These are phyloP conservation scores for Chrysochloris asiatica DNA, from an alignment of 2,113 vertebrate species.

Conservation along the genomic window DNA sequence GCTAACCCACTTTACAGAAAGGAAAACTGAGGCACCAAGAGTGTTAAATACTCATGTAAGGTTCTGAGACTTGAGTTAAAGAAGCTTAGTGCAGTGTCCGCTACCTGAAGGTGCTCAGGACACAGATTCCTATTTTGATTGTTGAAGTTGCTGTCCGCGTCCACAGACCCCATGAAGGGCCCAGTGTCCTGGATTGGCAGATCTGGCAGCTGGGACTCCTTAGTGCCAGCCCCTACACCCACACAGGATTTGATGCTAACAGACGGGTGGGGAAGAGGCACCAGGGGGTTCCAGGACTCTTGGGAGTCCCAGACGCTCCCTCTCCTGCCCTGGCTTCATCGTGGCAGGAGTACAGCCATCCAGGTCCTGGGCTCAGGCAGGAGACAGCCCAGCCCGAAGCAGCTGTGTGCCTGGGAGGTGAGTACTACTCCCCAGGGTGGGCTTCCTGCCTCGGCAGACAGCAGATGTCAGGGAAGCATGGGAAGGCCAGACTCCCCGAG, in stretches of 20 bases:
- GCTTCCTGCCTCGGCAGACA: constrained; percentile 64
- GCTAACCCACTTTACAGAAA: neutral
- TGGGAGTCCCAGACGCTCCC: neutral
- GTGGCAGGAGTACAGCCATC: neutral
- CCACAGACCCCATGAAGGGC: neutral
- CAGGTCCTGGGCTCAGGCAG: neutral
- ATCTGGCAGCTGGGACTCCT: neutral
- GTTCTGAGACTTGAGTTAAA: neutral
- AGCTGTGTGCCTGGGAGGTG: constrained; percentile 69
- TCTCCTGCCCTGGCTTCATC: neutral
- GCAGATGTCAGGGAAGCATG: constrained; percentile 72
- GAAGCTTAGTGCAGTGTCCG: neutral
- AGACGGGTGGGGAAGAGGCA: neutral
- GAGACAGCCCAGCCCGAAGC: constrained; percentile 50
- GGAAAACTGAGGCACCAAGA: neutral
- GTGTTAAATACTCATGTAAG: neutral
- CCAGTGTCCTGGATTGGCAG: fast-evolving
- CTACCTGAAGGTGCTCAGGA: neutral
- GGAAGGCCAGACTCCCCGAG: constrained; percentile 49
- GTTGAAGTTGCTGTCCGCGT: neutral
- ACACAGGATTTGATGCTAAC: neutral
- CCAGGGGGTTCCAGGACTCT: neutral
- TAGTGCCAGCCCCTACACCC: fast-evolving
- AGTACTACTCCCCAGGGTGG: constrained; percentile 70
- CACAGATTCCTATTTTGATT: fast-evolving